A percentile compares a stretch with the other conserved stretches of the same genome.
phyloP scores from a whole-genome alignment of 2,113 vertebrate species.

The Mohoua ochrocephala region DNA sequence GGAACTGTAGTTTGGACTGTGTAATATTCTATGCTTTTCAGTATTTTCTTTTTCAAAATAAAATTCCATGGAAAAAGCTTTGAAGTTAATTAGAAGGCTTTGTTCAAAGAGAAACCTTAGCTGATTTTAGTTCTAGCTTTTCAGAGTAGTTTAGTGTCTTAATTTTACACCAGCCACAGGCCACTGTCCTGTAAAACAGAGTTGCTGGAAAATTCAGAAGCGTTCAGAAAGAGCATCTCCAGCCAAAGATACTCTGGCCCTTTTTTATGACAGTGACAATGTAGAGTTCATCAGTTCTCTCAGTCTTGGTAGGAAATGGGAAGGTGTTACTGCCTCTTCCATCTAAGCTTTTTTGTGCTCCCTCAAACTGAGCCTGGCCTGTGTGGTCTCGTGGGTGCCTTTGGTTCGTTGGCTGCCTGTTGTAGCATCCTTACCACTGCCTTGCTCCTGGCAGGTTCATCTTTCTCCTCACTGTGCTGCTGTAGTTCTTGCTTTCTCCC shows the following conservation, averaged over 20 bases:
- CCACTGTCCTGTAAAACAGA: not conserved
- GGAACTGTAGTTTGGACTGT: not conserved
- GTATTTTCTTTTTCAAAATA: not conserved
- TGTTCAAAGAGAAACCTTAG: not conserved
- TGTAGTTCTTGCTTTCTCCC: not conserved
- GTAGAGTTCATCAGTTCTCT: not conserved
- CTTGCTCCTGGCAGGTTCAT: not conserved
- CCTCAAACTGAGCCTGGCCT: not conserved
- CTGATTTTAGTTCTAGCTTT: not conserved
- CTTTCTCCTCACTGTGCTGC: not conserved
- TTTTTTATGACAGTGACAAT: not conserved
- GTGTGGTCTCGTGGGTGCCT: rapidly evolving
- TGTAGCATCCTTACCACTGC: not conserved
- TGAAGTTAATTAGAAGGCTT: not conserved
- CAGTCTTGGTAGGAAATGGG: not conserved
- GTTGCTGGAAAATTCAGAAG: not conserved
- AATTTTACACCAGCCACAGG: not conserved
- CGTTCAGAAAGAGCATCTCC: not conserved
- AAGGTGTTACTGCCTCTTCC: not conserved
- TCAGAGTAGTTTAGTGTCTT: not conserved
- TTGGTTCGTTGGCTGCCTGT: not conserved
- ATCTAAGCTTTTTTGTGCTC: not conserved
- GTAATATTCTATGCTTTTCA: not conserved
- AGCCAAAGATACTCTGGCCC: not conserved
- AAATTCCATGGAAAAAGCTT: not conserved